Evolutionary conservation across 2,797 vertebrate species (phyloP), one percentile per base, ranked within the genome.

Genomic region (Eulemur albifrons): DNA sequence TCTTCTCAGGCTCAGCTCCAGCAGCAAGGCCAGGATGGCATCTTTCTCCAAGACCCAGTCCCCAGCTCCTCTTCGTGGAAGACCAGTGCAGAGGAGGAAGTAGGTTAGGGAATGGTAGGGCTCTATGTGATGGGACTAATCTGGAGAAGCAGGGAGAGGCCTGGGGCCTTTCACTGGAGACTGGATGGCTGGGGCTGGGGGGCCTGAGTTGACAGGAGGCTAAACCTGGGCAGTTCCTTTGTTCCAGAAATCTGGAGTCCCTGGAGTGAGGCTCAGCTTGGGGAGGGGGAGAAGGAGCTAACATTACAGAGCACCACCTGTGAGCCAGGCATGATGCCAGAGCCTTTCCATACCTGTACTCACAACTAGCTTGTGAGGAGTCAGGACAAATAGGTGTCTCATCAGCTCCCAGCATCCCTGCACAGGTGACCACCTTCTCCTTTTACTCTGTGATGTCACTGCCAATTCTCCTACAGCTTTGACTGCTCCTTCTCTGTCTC

Each of bases 171-270:
- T 88, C 79, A 38, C 48, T 75, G 76, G 89, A 43, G 90, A 85
- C 89, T 35, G 27, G 43, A 73, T 81, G 83, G 65, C 82, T 90
- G 63, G 72, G 14, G 20, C 14, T 65, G 63, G 75, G 77, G 32
- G 72, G 38, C 38, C 45, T 83, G 35, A 77, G 93, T 81, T 96
- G 86, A 92, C 72, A 92, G 50, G 63, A 89, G 43, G 59, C 63
- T 93, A 52, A 94, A n/a, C 63, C 70, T 48, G 30, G 43, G 43
- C 43, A 80, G 65, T n/a, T 85, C 81, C 80, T 96, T 96, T 97
- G 93, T 95, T 96, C 75, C 57, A 95, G 88, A 94, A 97, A 91
- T 72, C 72, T 27, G 57, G 63, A 61, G 94, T 96, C 96, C 93
- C 83, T 86, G 40, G 86, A 95, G 81, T 59, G 70, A 95, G 45